phyloP scores from a whole-genome alignment of 1,140 invertebrate genomes.

The Lordiphosa mommai region DNA sequence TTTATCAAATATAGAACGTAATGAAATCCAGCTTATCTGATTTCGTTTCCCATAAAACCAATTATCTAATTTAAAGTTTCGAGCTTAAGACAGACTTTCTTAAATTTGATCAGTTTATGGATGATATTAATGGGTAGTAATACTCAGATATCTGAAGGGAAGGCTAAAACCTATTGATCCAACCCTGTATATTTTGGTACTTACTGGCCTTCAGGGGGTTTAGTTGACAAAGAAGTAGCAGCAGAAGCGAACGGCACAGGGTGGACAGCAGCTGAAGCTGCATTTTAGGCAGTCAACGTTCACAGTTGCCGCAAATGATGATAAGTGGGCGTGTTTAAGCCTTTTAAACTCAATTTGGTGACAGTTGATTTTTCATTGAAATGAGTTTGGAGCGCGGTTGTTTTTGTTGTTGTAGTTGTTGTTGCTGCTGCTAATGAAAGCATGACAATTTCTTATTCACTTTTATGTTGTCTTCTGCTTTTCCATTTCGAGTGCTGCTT shows the following conservation, averaged over 20 bases:
- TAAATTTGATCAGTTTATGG: too few species aligned
- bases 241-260: conserved; percentile 31
- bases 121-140: too few species aligned
- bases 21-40: too few species aligned
- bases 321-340: conserved; percentile 4
- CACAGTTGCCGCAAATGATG: conserved; percentile 7
- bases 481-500: conserved; percentile 33
- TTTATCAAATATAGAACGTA: too few species aligned
- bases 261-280: conserved; percentile 27
- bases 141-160: too few species aligned
- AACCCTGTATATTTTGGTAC: too few species aligned
- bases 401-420: too few species aligned
- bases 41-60: too few species aligned
- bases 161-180: too few species aligned
- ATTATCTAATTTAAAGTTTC: too few species aligned
- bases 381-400: conserved; percentile 5
- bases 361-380: conserved; percentile 30
- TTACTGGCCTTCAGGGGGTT: conserved; percentile 48
- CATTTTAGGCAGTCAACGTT: conserved; percentile 19
- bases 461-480: conserved; percentile 51
- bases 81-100: too few species aligned
- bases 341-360: conserved; percentile 30
- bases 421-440: conserved; percentile 62
- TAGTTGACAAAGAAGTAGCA: conserved; percentile 20
- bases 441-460: conserved; percentile 71